These are phyloP conservation scores for Charanyca ferruginea DNA, from an alignment of 2,888 invertebrate genomes.

Conservation along the genomic window DNA sequence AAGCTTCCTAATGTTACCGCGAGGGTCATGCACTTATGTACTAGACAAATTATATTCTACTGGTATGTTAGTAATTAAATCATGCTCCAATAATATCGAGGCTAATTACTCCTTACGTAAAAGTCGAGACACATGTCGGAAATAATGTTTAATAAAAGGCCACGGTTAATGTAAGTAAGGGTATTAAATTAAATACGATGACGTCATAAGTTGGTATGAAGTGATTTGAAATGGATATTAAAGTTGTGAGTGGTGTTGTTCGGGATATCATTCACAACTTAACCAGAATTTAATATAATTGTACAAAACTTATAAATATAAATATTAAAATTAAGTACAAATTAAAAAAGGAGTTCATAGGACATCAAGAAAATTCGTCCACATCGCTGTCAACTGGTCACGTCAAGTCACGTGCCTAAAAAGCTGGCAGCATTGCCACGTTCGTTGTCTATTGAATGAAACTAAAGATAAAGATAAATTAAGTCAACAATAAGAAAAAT, in stretches of 20 bases:
- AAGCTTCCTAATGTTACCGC: conserved; percentile 57
- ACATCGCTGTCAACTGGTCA: no score
- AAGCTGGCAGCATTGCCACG: no score
- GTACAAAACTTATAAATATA: no score
- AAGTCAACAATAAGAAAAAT: no score
- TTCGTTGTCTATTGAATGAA: no score
- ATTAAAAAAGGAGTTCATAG: no score
- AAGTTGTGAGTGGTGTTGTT: not conserved
- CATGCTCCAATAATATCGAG: conserved; percentile 51
- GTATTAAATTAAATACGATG: conserved; percentile 24
- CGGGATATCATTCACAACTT: no score
- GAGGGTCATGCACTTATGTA: conserved; percentile 12
- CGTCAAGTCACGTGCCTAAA: no score
- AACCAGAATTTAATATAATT: no score
- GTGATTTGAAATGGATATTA: not conserved
- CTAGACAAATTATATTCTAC: conserved; percentile 6
- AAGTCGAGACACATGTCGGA: conserved; percentile 59
- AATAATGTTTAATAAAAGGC: conserved; percentile 58
- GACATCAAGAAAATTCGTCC: no score
- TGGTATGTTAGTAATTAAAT: conserved; percentile 40
- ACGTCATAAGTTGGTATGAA: conserved; percentile 24
- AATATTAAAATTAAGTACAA: no score
- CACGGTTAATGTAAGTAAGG: conserved; percentile 47
- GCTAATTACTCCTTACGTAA: conserved; percentile 57
- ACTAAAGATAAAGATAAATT: no score